phyloP scores from a whole-genome alignment of 2,113 vertebrate genomes.

The Coregonus clupeaformis region DNA sequence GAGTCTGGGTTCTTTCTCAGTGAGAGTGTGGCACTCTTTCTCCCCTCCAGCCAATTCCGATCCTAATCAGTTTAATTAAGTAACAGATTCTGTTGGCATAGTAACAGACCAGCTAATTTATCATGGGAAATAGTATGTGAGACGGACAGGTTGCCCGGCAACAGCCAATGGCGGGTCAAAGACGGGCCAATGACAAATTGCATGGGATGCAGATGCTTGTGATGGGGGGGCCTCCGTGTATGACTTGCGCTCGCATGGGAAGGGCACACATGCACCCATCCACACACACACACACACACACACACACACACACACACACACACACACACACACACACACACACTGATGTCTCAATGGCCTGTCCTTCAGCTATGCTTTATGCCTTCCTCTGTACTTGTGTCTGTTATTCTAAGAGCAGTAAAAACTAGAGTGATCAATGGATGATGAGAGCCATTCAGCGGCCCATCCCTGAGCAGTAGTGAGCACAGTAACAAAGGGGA shows the following conservation, averaged over 20 bases:
- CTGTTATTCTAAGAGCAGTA: too few relatives aligned
- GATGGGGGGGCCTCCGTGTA: constrained; percentile 62
- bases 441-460: neutral
- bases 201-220: constrained; percentile 79
- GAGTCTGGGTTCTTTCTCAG: constrained; percentile 41
- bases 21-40: constrained; percentile 63
- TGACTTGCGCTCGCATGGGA: constrained; percentile 65
- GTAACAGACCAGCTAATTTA: constrained; percentile 91
- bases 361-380: neutral
- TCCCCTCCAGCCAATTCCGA: constrained; percentile 80
- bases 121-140: constrained; percentile 87
- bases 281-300: too few relatives aligned
- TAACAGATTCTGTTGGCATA: constrained; percentile 96
- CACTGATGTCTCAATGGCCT: neutral
- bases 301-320: too few relatives aligned
- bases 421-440: neutral
- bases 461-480: too few relatives aligned
- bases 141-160: constrained; percentile 89
- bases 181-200: constrained; percentile 82
- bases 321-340: too few relatives aligned
- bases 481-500: too few relatives aligned
- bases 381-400: too few relatives aligned
- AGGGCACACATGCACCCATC: constrained; percentile 1
- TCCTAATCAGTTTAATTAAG: constrained; percentile 95
- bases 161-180: constrained; percentile 82